Percentiles rank a stretch among this genome's conserved stretches.
These are phyloP conservation scores for Peromyscus attwateri DNA, from an alignment of 2,797 vertebrate species.

Conservation along the genomic window DNA sequence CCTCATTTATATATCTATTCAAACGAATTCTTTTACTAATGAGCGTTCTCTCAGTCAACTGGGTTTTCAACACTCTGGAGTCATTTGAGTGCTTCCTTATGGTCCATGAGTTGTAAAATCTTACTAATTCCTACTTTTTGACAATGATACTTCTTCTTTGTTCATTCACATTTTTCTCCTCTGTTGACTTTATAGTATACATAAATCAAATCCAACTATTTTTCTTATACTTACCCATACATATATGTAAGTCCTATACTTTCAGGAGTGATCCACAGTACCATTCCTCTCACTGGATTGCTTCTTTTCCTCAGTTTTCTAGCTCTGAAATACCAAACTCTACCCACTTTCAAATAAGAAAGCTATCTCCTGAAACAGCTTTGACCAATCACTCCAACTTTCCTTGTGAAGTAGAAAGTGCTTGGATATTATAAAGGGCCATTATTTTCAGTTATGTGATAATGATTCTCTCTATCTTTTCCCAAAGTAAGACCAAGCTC, in stretches of 20 bases:
- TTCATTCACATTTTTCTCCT: conserved; percentile 20
- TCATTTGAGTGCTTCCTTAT: not conserved
- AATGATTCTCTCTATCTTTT: not conserved
- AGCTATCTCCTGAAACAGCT: not conserved
- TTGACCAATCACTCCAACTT: not conserved
- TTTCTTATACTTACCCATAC: not conserved
- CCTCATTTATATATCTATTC: conserved; percentile 31
- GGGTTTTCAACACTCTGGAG: conserved; percentile 18
- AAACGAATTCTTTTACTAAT: conserved; percentile 41
- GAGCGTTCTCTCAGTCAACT: not conserved
- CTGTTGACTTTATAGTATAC: not conserved
- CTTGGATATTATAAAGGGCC: conserved; percentile 25
- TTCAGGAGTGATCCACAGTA: not conserved
- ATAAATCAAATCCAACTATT: conserved; percentile 42
- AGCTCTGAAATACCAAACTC: conserved; percentile 1
- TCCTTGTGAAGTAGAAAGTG: not conserved
- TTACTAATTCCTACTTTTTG: not conserved
- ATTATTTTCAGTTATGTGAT: conserved; percentile 19
- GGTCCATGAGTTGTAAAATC: not conserved
- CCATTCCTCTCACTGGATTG: conserved; percentile 14
- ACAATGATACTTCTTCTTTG: conserved; percentile 35
- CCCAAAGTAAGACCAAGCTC: not conserved
- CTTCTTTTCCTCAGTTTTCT: conserved; percentile 27
- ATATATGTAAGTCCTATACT: not conserved
- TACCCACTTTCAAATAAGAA: conserved; percentile 27